phyloP scores from a whole-genome alignment of 2,113 vertebrate species.

The Stercorarius parasiticus region DNA sequence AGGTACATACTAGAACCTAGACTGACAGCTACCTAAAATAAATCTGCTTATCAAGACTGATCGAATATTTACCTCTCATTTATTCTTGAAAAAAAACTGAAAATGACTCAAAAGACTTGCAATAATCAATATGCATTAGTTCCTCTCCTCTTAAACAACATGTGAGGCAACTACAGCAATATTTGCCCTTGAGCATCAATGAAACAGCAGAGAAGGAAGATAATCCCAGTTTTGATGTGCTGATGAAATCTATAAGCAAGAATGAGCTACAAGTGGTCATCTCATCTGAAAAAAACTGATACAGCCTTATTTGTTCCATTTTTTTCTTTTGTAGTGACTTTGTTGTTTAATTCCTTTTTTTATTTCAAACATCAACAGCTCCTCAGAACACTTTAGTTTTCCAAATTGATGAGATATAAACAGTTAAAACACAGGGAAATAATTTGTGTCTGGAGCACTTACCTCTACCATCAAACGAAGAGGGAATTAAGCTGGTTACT shows the following conservation, averaged over 20 bases:
- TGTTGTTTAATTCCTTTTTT: background rate
- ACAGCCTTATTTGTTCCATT: rapidly evolving
- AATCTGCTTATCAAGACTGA: background rate
- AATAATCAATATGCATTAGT: background rate
- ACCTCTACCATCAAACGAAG: conserved; percentile 59
- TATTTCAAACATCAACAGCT: background rate
- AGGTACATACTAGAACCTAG: background rate
- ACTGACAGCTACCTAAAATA: background rate
- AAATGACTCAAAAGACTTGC: background rate
- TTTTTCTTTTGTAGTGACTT: background rate
- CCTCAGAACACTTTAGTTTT: background rate
- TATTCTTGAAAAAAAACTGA: background rate
- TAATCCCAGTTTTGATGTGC: background rate
- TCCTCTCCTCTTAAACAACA: background rate
- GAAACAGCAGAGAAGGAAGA: background rate
- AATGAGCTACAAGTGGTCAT: background rate
- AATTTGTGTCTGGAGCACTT: background rate
- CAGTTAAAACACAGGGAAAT: background rate
- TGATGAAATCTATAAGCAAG: background rate
- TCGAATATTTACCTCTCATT: background rate
- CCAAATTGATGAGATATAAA: background rate
- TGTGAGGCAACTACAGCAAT: background rate
- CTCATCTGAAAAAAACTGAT: background rate
- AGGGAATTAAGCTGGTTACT: background rate
- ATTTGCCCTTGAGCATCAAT: background rate